Conservation (phyloP, 2,113 vertebrate genomes). For the Perca flavescens region DNA sequence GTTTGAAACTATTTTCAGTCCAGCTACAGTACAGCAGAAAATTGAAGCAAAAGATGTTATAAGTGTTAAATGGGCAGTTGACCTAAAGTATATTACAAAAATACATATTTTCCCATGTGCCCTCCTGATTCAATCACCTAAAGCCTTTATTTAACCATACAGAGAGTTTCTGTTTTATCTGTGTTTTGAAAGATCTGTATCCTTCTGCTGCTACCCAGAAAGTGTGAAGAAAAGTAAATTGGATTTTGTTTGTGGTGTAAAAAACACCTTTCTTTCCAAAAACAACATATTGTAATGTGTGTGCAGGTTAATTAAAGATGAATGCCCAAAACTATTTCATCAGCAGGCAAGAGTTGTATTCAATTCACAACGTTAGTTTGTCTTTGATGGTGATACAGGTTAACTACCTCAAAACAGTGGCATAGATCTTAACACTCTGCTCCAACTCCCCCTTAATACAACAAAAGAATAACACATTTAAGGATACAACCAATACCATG, state of each 20-base stretch:
- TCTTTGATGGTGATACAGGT: too few relatives aligned
- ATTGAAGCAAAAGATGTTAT: too few relatives aligned
- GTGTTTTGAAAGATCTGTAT: background rate
- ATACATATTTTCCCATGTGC: background rate
- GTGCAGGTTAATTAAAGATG: too few relatives aligned
- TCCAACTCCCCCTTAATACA: too few relatives aligned
- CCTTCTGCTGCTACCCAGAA: background rate
- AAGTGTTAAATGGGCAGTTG: background rate
- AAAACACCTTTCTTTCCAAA: background rate
- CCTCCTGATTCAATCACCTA: background rate
- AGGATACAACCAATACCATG: too few relatives aligned
- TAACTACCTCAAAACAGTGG: too few relatives aligned
- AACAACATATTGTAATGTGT: background rate
- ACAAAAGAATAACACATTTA: too few relatives aligned
- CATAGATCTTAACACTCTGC: too few relatives aligned
- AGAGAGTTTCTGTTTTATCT: background rate
- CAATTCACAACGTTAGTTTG: too few relatives aligned
- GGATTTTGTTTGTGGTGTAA: background rate
- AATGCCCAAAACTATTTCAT: too few relatives aligned
- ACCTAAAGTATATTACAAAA: background rate
- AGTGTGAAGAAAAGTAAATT: conserved; percentile 8
- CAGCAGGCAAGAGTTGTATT: too few relatives aligned
- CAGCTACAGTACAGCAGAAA: background rate
- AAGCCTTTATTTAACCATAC: background rate
- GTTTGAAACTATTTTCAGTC: background rate